phyloP scores from a whole-genome alignment of 2,888 invertebrate species.

The Lochmaea capreae region DNA sequence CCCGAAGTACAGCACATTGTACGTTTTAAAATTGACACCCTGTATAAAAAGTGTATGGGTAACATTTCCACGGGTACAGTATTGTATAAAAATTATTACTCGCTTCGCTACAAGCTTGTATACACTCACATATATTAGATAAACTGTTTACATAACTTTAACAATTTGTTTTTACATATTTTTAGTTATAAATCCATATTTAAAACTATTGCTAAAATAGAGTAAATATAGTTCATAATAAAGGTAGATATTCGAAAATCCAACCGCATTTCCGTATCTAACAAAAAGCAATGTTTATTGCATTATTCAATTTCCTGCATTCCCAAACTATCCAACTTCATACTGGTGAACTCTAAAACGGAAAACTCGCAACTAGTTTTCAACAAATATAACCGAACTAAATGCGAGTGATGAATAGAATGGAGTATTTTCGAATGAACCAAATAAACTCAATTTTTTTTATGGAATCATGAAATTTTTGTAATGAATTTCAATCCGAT shows the following conservation, averaged over 20 bases:
- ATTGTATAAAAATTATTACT: no score
- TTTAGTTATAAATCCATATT: slow-evolving; percentile 3
- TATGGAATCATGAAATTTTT: background rate
- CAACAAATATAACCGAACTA: slow-evolving; percentile 18
- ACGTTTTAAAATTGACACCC: no score
- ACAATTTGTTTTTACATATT: background rate
- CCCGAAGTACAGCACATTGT: no score
- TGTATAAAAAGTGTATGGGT: no score
- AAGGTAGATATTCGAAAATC: background rate
- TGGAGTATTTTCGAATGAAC: slow-evolving; percentile 25
- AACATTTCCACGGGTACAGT: no score
- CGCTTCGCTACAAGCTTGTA: no score
- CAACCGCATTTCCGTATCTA: slow-evolving; percentile 25
- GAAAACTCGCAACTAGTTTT: slow-evolving; percentile 29
- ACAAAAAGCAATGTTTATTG: slow-evolving; percentile 28
- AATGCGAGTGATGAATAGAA: slow-evolving; percentile 7
- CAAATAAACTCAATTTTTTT: slow-evolving; percentile 17
- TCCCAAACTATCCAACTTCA: slow-evolving; percentile 13
- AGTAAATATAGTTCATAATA: background rate
- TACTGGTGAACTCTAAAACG: slow-evolving; percentile 11
- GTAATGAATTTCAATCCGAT: background rate
- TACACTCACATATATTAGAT: no score
- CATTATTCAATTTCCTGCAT: slow-evolving; percentile 29
- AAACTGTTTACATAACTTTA: no score
- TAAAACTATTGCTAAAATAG: slow-evolving; percentile 18